Percentiles rank a stretch among this genome's conserved stretches.
These are phyloP conservation scores for Philereme transversata DNA, from an alignment of 2,888 invertebrate species.

Conservation along the genomic window DNA sequence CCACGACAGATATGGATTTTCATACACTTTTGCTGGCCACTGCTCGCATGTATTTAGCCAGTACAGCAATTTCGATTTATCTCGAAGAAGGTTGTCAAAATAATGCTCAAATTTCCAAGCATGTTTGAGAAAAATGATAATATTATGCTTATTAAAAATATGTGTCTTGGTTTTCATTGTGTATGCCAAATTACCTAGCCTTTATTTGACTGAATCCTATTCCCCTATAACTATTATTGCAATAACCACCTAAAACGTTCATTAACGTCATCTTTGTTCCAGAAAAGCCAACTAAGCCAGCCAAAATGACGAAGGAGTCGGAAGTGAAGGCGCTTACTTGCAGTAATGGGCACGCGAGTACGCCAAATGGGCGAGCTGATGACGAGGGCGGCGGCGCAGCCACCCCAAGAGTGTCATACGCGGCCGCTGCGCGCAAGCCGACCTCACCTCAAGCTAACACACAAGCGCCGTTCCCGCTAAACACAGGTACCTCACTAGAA, in stretches of 20 bases:
- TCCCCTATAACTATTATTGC: not conserved
- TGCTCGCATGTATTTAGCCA: no score
- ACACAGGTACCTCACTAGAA: constrained; percentile 56
- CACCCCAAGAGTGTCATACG: constrained; percentile 71
- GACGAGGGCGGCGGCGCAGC: constrained; percentile 72
- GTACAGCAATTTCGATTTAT: no score
- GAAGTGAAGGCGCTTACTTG: constrained; percentile 59
- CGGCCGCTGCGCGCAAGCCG: constrained; percentile 75
- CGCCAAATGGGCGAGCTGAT: constrained; percentile 75
- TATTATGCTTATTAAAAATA: no score
- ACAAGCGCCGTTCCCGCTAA: constrained; percentile 64
- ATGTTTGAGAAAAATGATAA: no score
- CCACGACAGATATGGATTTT: no score
- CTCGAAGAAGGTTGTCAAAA: no score
- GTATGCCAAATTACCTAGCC: no score
- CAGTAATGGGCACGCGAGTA: constrained; percentile 74
- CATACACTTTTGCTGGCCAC: no score
- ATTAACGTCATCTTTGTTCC: constrained; percentile 46
- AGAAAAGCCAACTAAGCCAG: constrained; percentile 70
- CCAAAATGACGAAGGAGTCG: constrained; percentile 73
- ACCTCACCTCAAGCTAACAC: constrained; percentile 67
- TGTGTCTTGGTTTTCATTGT: no score
- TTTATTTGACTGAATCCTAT: no score
- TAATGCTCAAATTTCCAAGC: no score
- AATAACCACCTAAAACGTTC: not conserved